phyloP scores from a whole-genome alignment of 2,888 invertebrate genomes.

The Leptinotarsa juncta region DNA sequence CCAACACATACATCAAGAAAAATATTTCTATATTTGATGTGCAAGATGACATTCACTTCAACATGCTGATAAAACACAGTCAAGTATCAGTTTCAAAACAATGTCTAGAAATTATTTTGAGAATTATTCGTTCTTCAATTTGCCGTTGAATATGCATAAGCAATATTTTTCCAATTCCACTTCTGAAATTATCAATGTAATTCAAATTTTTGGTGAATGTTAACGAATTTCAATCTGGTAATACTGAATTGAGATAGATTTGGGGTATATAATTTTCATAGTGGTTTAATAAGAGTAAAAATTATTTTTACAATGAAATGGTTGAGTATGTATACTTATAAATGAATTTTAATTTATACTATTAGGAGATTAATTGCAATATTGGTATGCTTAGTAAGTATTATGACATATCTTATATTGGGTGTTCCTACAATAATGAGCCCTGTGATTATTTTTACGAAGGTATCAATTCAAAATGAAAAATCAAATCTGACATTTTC shows the following conservation, averaged over 20 bases:
- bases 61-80: no score
- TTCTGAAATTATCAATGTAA: slow-evolving; percentile 6
- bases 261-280: slow-evolving; percentile 43
- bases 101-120: background rate
- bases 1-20: no score
- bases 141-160: slow-evolving; percentile 6
- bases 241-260: slow-evolving; percentile 38
- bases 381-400: slow-evolving; percentile 53
- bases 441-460: slow-evolving; percentile 14
- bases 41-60: no score
- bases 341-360: slow-evolving; percentile 44
- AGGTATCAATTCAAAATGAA: slow-evolving; percentile 28
- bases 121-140: background rate
- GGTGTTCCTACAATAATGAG: slow-evolving; percentile 36
- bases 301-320: slow-evolving; percentile 49
- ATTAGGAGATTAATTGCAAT: slow-evolving; percentile 47
- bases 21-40: no score
- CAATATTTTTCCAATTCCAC: slow-evolving; percentile 7
- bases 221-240: slow-evolving; percentile 27
- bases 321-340: slow-evolving; percentile 44
- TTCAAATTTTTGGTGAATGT: slow-evolving; percentile 14
- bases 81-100: background rate
- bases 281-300: slow-evolving; percentile 40
- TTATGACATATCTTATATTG: slow-evolving; percentile 55
- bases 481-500: background rate